Evolutionary conservation across 2,888 invertebrate genomes (phyloP).

Genomic region (Drosophila peninsularis): DNA sequence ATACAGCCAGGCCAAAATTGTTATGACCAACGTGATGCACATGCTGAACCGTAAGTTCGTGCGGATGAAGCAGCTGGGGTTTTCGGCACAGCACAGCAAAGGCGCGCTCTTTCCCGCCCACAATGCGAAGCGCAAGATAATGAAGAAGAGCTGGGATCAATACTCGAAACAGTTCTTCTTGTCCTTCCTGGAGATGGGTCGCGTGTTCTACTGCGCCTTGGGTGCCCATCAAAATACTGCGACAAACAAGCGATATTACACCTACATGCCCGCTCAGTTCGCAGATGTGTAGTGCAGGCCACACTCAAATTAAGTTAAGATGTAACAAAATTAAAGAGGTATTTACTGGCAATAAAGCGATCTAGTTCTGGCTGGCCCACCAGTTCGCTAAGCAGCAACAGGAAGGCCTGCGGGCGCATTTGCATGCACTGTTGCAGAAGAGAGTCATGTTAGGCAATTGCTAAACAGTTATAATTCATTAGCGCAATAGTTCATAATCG

Average conservation of each 20-base stretch:
- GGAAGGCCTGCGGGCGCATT: too few species aligned
- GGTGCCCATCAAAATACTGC: constrained; percentile 48
- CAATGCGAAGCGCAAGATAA: constrained; percentile 10
- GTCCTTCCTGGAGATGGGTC: constrained; percentile 65
- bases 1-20: constrained; percentile 31
- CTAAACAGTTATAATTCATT: constrained; percentile 39
- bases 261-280: constrained; percentile 79
- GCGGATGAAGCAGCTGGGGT: background rate
- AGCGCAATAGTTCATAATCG: constrained; percentile 28
- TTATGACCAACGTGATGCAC: constrained; percentile 54
- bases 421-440: background rate
- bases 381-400: too few species aligned
- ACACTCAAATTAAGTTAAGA: background rate
- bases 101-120: background rate
- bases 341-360: background rate
- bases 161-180: constrained; percentile 57
- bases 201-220: constrained; percentile 74
- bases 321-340: background rate
- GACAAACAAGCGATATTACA: constrained; percentile 67
- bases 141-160: constrained; percentile 29
- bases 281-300: constrained; percentile 15
- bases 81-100: accelerated
- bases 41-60: constrained; percentile 26
- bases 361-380: background rate
- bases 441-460: constrained; percentile 15